Evolutionary conservation across 2,113 vertebrate species (phyloP).

Genomic region (Oreocharis arfaki): DNA sequence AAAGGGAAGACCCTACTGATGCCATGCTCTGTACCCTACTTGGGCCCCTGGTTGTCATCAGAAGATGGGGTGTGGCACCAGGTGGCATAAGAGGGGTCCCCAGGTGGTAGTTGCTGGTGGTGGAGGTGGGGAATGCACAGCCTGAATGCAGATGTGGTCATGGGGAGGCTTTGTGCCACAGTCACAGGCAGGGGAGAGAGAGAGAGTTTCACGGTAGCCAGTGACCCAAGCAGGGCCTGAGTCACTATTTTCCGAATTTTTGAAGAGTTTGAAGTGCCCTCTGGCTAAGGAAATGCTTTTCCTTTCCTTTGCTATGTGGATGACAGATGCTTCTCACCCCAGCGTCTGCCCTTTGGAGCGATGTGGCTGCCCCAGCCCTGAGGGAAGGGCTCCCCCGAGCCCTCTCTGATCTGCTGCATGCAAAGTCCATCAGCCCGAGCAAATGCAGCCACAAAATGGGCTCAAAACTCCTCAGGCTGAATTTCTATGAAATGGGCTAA

Average conservation of each 20-base stretch:
- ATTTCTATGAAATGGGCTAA: not conserved
- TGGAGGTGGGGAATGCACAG: not conserved
- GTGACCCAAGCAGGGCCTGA: not conserved
- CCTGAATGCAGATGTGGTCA: accelerated
- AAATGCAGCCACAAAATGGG: not conserved
- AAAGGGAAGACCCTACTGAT: not conserved
- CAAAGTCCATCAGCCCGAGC: not conserved
- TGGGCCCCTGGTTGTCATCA: not conserved
- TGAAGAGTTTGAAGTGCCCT: not conserved
- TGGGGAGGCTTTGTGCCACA: not conserved
- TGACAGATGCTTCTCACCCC: not conserved
- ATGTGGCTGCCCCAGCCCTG: not conserved
- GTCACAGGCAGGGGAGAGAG: not conserved
- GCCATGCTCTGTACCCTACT: not conserved
- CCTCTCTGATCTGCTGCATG: not conserved
- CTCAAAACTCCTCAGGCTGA: not conserved
- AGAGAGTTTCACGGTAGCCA: not conserved
- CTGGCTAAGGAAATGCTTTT: not conserved
- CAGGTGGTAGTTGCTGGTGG: not conserved
- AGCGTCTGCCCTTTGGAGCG: accelerated
- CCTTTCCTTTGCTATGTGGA: not conserved
- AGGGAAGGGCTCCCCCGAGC: not conserved
- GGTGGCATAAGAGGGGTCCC: not conserved
- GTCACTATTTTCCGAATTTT: not conserved
- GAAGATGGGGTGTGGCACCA: not conserved